A percentile compares a stretch with the other conserved stretches of the same genome.
Conservation (phyloP, 2,113 vertebrate species). For the Elephas maximus region DNA sequence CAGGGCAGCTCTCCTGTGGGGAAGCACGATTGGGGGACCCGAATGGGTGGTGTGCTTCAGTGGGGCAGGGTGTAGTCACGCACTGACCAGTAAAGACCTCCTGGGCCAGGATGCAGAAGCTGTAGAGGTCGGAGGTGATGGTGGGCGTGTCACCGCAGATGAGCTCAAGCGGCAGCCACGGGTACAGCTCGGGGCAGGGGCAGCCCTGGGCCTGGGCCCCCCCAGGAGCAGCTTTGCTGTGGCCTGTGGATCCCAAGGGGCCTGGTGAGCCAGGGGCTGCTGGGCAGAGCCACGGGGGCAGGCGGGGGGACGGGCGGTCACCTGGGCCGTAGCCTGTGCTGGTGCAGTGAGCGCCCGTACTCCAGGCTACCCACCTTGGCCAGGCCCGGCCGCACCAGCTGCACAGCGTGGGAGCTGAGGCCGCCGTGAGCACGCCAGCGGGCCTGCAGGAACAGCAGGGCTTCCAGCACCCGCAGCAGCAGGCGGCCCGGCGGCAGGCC, state of each 20-base stretch:
- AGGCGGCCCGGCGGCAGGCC: constrained; percentile 54
- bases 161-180: constrained; percentile 89
- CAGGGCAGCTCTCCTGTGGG: constrained; percentile 87
- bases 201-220: constrained; percentile 46
- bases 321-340: constrained; percentile 67
- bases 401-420: constrained; percentile 88
- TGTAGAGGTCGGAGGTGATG: constrained; percentile 88
- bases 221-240: background rate
- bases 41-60: background rate
- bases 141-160: constrained; percentile 78
- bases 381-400: constrained; percentile 85
- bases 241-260: constrained; percentile 54
- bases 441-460: constrained; percentile 87
- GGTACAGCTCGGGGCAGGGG: constrained; percentile 83
- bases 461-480: constrained; percentile 89
- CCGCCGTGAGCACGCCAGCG: constrained; percentile 81
- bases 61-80: background rate
- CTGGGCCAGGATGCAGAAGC: constrained; percentile 87
- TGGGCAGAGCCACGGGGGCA: background rate
- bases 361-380: constrained; percentile 88
- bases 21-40: background rate
- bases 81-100: constrained; percentile 88
- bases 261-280: background rate
- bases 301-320: background rate
- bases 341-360: constrained; percentile 74